phyloP scores from a whole-genome alignment of 2,113 vertebrate species.

The Misgurnus anguillicaudatus region DNA sequence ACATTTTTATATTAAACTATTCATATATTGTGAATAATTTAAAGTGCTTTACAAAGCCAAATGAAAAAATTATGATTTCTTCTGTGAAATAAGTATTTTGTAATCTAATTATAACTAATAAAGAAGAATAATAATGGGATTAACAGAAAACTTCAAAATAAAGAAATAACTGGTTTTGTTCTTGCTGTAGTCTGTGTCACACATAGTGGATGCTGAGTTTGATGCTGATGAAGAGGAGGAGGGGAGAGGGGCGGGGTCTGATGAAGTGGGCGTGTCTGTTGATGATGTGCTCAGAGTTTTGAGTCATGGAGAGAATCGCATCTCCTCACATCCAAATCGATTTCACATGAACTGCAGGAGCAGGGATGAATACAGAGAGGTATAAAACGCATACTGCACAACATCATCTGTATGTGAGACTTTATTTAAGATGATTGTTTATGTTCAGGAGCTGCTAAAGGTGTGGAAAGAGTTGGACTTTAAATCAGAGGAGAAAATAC shows the following conservation, averaged over 20 bases:
- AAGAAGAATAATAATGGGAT: too few species aligned
- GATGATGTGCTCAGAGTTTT: constrained; percentile 46
- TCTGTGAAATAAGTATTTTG: too few species aligned
- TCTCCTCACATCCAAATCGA: constrained; percentile 9
- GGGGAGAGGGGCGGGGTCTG: constrained; percentile 1
- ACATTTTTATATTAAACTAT: too few species aligned
- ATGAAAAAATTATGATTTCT: too few species aligned
- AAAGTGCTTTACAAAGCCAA: too few species aligned
- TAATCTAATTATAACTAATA: too few species aligned
- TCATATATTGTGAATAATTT: too few species aligned
- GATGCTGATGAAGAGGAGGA: constrained; percentile 37
- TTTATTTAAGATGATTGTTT: neutral
- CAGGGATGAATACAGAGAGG: constrained; percentile 37
- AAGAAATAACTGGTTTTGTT: neutral
- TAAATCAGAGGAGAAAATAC: constrained; percentile 67
- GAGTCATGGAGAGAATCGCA: neutral
- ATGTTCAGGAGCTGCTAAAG: constrained; percentile 64
- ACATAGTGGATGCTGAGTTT: constrained; percentile 16
- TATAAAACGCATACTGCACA: neutral
- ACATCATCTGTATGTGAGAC: neutral
- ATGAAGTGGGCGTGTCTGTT: constrained; percentile 34
- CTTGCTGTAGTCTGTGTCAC: constrained; percentile 28
- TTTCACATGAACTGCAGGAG: neutral
- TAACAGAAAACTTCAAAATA: too few species aligned
- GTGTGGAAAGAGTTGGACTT: constrained; percentile 78